Conservation (phyloP, 2,797 vertebrate species). For the Dicrostonyx torquatus region DNA sequence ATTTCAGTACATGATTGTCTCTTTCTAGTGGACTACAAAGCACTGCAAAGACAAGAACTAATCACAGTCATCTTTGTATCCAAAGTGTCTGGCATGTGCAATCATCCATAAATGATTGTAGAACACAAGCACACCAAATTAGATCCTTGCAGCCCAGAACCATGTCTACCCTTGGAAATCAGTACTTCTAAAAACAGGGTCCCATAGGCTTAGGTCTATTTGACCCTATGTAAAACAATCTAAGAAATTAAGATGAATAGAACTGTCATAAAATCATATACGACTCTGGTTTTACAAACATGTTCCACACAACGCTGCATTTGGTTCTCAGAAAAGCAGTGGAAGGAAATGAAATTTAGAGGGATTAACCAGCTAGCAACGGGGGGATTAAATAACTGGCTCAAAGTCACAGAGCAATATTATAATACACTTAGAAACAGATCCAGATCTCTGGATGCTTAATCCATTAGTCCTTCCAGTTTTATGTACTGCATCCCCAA, state of each 20-base stretch:
- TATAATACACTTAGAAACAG: slow-evolving; percentile 33
- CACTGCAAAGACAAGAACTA: slow-evolving; percentile 58
- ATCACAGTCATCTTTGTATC: slow-evolving; percentile 65
- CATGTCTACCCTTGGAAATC: slow-evolving; percentile 59
- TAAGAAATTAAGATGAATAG: slow-evolving; percentile 49
- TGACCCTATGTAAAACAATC: slow-evolving; percentile 42
- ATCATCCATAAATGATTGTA: slow-evolving; percentile 52
- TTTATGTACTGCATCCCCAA: slow-evolving; percentile 28
- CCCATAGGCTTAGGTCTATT: slow-evolving; percentile 41
- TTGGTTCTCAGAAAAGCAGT: slow-evolving; percentile 50
- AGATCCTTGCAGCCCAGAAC: slow-evolving; percentile 60
- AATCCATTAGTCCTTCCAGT: slow-evolving; percentile 31
- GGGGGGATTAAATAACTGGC: slow-evolving; percentile 36
- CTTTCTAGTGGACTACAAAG: slow-evolving; percentile 66
- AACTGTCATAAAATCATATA: slow-evolving; percentile 31
- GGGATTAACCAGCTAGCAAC: slow-evolving; percentile 16
- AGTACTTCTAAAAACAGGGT: slow-evolving; percentile 34
- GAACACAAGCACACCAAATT: slow-evolving; percentile 56
- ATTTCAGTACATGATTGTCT: slow-evolving; percentile 55
- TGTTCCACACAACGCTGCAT: slow-evolving; percentile 35
- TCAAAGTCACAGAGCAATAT: slow-evolving; percentile 41
- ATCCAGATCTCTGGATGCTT: slow-evolving; percentile 33
- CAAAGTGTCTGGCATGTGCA: slow-evolving; percentile 64
- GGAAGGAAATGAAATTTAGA: slow-evolving; percentile 51
- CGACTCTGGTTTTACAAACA: slow-evolving; percentile 39